Percentiles rank a stretch among this genome's conserved stretches.
These are phyloP conservation scores for Rhodeus uyekii DNA, from an alignment of 2,797 vertebrate genomes.

Conservation along the genomic window DNA sequence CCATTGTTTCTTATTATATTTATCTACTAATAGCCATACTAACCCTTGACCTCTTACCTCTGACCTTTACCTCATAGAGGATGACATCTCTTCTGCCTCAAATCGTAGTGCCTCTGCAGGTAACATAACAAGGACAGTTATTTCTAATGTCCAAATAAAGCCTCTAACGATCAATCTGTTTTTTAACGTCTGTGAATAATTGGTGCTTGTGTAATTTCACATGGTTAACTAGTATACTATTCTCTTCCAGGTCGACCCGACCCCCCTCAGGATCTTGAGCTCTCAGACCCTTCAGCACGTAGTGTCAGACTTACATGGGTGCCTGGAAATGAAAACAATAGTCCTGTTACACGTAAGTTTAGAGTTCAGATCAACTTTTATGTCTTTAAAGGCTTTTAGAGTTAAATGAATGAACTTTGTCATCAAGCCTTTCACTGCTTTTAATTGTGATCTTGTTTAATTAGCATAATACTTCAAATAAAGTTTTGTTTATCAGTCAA, in stretches of 20 bases:
- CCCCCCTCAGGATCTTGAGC: slow-evolving; percentile 87
- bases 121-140: slow-evolving; percentile 66
- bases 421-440: background rate
- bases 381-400: background rate
- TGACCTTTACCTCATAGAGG: slow-evolving; percentile 89
- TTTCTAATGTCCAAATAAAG: slow-evolving; percentile 4
- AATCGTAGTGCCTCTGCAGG: slow-evolving; percentile 82
- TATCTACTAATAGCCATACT: slow-evolving; percentile 65
- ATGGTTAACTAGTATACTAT: background rate
- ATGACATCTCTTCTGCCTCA: slow-evolving; percentile 83
- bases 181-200: background rate
- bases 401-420: background rate
- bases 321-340: slow-evolving; percentile 89
- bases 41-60: slow-evolving; percentile 80
- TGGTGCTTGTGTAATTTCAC: background rate
- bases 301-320: slow-evolving; percentile 93
- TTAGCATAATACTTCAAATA: no score
- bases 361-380: background rate
- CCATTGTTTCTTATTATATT: slow-evolving; percentile 7
- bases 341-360: slow-evolving; percentile 85
- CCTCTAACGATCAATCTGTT: slow-evolving; percentile 3
- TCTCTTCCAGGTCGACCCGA: slow-evolving; percentile 83
- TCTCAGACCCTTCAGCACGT: slow-evolving; percentile 86
- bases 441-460: background rate
- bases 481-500: slow-evolving; percentile 1